Evolutionary conservation across 2,888 invertebrate species (phyloP).

Genomic region (Meganola albula): DNA sequence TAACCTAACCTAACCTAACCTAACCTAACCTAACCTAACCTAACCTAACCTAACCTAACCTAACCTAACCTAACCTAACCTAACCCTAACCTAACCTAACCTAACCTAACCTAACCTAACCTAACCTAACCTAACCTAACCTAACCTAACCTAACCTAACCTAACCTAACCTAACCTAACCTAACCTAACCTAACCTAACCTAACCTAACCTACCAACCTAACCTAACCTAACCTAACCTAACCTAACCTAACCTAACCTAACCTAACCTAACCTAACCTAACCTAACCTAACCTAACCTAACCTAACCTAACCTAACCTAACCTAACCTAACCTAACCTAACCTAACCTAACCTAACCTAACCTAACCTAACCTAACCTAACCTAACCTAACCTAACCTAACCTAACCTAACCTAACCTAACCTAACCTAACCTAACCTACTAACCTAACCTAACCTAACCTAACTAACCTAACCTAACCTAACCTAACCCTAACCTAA

Average conservation of each 20-base stretch:
- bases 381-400: slow-evolving; percentile 17
- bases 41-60: slow-evolving; percentile 18
- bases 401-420: slow-evolving; percentile 17
- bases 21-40: slow-evolving; percentile 24
- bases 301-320: slow-evolving; percentile 14
- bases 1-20: slow-evolving; percentile 24
- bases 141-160: slow-evolving; percentile 15
- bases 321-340: slow-evolving; percentile 25
- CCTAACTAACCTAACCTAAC: too few species aligned
- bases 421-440: too few species aligned
- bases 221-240: too few species aligned
- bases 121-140: slow-evolving; percentile 15
- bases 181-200: slow-evolving; percentile 15
- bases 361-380: slow-evolving; percentile 18
- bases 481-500: too few species aligned
- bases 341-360: slow-evolving; percentile 16
- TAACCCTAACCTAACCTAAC: slow-evolving; percentile 3
- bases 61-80: slow-evolving; percentile 15
- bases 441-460: slow-evolving; percentile 17
- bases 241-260: slow-evolving; percentile 9
- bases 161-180: slow-evolving; percentile 15
- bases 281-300: slow-evolving; percentile 12
- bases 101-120: slow-evolving; percentile 11
- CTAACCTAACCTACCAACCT: slow-evolving; percentile 14
- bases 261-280: slow-evolving; percentile 16